Base-by-base conservation (phyloP, 2,113 vertebrate genomes). In the Apus apus region DNA sequence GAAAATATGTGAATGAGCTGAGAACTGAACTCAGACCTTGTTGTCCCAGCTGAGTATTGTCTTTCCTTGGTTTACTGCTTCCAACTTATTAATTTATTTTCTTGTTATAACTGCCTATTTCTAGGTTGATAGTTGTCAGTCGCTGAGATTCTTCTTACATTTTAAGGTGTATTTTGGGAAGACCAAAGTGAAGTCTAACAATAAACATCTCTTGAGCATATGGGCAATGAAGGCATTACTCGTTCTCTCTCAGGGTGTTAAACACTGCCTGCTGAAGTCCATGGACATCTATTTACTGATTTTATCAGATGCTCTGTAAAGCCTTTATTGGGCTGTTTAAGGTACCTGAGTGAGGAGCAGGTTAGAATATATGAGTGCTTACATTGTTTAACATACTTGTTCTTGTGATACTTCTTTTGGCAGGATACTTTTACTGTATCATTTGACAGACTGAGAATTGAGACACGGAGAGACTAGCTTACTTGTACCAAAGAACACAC, bases 1-100 rank as follows among this genome's bases (percentile, higher is more conserved):
- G 64, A 5, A 64, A 92, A 90, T 56, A 75, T 88, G 53, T 91
- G 90, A 95, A 92, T 68, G 83, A 96, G 72, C 61, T 75, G 57
- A 91, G 72, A 93, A 62, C 32, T 0, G 0, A 93, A 79, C 56
- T 68, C 64, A 80, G 81, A 65, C 22, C 79, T 87, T 1, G 0
- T 76, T 80, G 50, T 67, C 57, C 36, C 40, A 64, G 57, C 17
- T 60, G 64, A 15, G 3, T 81, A 27, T 48, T 88, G 57, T 85
- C 54, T 91, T 90, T 67, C 56, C 57, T 80, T 38, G 88, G 3
- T 68, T 75, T 72, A 68, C 57, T 85, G 11, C 32, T 71, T 73
- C 43, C 29, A 83, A 43, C 15, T 92, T 76, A 25, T 78, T 76
- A 36, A 76, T 90, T 92, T 86, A 23, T 23, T 60, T 87, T 79